Conservation (phyloP, 1,140 invertebrate genomes). For the Andrena cerasifolii region DNA sequence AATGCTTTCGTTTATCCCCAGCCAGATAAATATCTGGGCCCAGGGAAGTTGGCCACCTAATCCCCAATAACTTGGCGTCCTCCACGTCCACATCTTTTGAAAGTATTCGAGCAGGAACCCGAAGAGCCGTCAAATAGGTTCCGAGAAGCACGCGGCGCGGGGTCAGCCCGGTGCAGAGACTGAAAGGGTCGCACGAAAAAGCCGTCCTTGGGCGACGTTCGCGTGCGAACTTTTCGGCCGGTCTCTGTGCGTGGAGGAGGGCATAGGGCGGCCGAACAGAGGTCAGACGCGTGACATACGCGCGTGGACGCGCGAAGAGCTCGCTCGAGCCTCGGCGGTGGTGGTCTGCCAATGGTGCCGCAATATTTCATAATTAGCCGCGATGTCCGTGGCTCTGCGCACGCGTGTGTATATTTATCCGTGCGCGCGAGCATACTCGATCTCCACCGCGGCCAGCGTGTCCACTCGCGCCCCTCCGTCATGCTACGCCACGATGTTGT, state of each 20-base stretch:
- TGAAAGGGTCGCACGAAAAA: neutral
- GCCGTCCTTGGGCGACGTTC: neutral
- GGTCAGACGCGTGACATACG: conserved; percentile 62
- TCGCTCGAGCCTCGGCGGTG: conserved; percentile 45
- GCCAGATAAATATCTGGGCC: conserved; percentile 34
- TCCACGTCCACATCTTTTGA: neutral
- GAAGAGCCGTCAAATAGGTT: conserved; percentile 28
- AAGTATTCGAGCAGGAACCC: conserved; percentile 27
- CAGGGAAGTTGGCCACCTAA: conserved; percentile 19
- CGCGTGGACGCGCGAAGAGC: conserved; percentile 39
- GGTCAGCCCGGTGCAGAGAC: neutral
- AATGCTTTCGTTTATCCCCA: conserved; percentile 22
- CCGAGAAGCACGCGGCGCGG: conserved; percentile 18
- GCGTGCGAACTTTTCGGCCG: conserved; percentile 3
- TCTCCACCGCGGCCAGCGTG: conserved; percentile 31
- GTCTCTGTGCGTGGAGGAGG: conserved; percentile 17
- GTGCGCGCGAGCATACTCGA: conserved; percentile 1
- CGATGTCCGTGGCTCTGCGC: conserved; percentile 59
- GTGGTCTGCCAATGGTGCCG: conserved; percentile 73
- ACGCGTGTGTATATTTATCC: conserved; percentile 30
- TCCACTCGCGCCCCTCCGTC: conserved; percentile 57
- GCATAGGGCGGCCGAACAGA: conserved; percentile 24
- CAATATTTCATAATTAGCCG: conserved; percentile 78
- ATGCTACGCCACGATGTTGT: conserved; percentile 73
- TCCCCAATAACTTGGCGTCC: conserved; percentile 31